phyloP scores from a whole-genome alignment of 2,888 invertebrate genomes.

The Choreutis nemorana region DNA sequence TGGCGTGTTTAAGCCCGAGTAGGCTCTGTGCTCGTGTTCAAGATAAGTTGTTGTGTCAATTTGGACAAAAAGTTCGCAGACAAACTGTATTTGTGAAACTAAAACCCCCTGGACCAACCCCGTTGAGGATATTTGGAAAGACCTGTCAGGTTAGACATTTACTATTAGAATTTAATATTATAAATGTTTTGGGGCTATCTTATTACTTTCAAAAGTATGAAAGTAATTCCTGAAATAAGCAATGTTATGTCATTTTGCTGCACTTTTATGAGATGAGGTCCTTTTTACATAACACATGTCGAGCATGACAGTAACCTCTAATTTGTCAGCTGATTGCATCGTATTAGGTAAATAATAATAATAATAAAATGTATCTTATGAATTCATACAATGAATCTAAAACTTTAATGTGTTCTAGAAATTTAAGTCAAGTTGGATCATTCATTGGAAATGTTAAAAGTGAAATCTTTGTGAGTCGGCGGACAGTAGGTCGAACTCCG shows the following conservation, averaged over 20 bases:
- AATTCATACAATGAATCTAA: constrained; percentile 19
- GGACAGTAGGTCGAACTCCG: constrained; percentile 48
- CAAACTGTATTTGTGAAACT: constrained; percentile 75
- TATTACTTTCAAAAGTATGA: not conserved
- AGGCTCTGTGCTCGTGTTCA: constrained; percentile 82
- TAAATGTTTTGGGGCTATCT: not conserved
- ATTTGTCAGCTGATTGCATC: constrained; percentile 26
- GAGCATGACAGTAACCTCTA: constrained; percentile 36
- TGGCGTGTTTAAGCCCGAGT: constrained; percentile 85
- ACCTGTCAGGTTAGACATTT: constrained; percentile 52
- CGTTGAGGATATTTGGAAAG: constrained; percentile 61
- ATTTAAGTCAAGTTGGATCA: constrained; percentile 13
- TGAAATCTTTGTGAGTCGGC: constrained; percentile 46
- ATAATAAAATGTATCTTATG: constrained; percentile 1
- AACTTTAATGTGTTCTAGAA: no score
- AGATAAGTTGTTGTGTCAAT: constrained; percentile 82
- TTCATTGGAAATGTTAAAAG: constrained; percentile 46
- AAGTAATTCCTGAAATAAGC: constrained; percentile 8
- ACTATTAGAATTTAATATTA: not conserved
- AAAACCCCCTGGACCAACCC: constrained; percentile 70
- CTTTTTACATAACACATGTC: constrained; percentile 42
- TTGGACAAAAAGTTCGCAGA: constrained; percentile 74
- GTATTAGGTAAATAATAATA: constrained; percentile 1
- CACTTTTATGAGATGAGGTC: constrained; percentile 14
- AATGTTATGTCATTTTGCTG: constrained; percentile 15